Conservation (phyloP, 1,140 invertebrate genomes). For the Hyles vespertilio region DNA sequence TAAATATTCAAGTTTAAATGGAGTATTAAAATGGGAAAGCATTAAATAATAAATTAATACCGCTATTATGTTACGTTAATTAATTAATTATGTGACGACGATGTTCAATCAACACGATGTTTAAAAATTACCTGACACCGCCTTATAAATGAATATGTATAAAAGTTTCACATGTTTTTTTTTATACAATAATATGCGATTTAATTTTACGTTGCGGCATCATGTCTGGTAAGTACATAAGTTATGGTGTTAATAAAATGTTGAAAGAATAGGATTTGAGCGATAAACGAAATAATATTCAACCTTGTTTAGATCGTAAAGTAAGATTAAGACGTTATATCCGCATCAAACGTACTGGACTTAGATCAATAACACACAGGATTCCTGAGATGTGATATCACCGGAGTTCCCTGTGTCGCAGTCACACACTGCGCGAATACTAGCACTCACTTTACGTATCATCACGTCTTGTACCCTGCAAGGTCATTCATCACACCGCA, state of each 20-base stretch:
- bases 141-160: constrained; percentile 49
- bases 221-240: constrained; percentile 38
- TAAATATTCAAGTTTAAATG: constrained; percentile 44
- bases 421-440: no score
- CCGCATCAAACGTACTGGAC: constrained; percentile 22
- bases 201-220: constrained; percentile 36
- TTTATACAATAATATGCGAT: constrained; percentile 32
- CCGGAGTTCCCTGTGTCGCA: neutral
- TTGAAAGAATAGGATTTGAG: constrained; percentile 35
- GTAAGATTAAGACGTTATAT: constrained; percentile 31
- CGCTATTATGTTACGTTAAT: constrained; percentile 53
- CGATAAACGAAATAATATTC: constrained; percentile 34
- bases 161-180: constrained; percentile 26
- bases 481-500: no score
- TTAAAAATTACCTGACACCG: constrained; percentile 57
- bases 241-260: constrained; percentile 54
- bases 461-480: no score
- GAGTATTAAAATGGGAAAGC: constrained; percentile 43
- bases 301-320: constrained; percentile 47
- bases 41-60: constrained; percentile 48
- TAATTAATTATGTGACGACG: constrained; percentile 62
- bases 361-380: constrained; percentile 18
- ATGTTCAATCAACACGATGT: constrained; percentile 51
- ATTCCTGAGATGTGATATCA: constrained; percentile 20
- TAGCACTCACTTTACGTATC: no score